Evolutionary conservation across 2,888 invertebrate genomes (phyloP), one percentile per base, ranked within the genome.

Genomic region (Ormyrus rosae): DNA sequence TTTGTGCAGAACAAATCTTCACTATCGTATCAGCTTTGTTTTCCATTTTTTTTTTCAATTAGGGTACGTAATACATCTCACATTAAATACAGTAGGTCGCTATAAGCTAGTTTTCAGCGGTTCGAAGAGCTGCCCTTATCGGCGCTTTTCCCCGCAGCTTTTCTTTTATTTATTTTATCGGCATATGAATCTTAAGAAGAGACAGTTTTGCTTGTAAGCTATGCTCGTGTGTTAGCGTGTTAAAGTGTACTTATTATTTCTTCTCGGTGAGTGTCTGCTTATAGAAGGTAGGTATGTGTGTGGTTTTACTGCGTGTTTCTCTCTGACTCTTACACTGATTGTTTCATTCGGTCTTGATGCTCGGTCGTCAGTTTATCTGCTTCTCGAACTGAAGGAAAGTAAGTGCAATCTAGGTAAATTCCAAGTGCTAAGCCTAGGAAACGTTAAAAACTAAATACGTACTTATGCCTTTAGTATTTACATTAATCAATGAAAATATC

Each of bases 1-100:
- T 84, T 88, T 89, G 89, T 89, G 89, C 88, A 89, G 88, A 88
- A 88, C 86, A 88, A 87, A 84, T 86, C 84, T 85, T 85, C 83
- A 81, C 81, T 85, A 84, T 83, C 82, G 81, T 87, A 88, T 86
- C 85, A 84, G 85, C 87, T 85, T 84, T 79, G 81, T 83, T 83
- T 78, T 86, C 84, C 82, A 84, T 83, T 56, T 67, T 84, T 84
- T 81, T 84, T 83, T 84, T 79, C 63, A 71, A 81, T 86, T 84
- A 86, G 87, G 85, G 84, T 85, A 76, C 65, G 64, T 87, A 86
- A 87, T 88, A 87, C 87, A 89, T 86, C 86, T 88, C 87, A 88
- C 87, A 88, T 87, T 89, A 87, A 88, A 86, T 88, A 88, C 86
- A 87, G 83, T 87, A 83, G 83, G 82, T 86, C 69, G 84, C 85